Base-by-base conservation (phyloP, 1,140 invertebrate genomes). In the Lepidurus apus region DNA sequence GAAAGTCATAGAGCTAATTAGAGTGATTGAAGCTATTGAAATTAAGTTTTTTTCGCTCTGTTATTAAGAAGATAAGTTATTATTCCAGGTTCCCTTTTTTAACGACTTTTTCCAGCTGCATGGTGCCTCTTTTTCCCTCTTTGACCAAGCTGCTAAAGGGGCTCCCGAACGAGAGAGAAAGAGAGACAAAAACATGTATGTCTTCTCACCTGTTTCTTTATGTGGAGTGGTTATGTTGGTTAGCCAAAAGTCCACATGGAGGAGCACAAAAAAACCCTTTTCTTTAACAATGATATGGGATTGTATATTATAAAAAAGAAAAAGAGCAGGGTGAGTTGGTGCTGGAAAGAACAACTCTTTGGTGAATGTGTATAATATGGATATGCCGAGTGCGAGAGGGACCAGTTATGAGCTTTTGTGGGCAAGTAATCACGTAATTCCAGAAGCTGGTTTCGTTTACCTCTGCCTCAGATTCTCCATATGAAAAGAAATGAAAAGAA, bases 281-380 rank as follows among this genome's bases (percentile, higher is more conserved):
- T 21, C 21, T 21, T 65, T 65, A 65, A 65, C 17, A n/a, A 65
- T 65, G 53, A 21, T 65, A 65, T 65, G 53, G 53, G 53, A 7
- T 65, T 65, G 53, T 65, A 65, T 3, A 34, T 34, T 34, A 3
- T 34, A 34, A 34, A 34, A 34, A 34, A 34, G 34, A 34, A 34
- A 34, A 21, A 7, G 21, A 65, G 53, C 53, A 17, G 53, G 21
- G 53, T 21, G 53, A 65, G 53, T 65, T 65, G 53, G 53, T n/a
- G 17, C 6, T 21, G 17, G 17, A 21, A 65, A 65, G 53, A 65
- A 21, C 17, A 65, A 65, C 53, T 65, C 34, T 34, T 21, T 13
- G 17, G n/a, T 65, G 53, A 65, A 65, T 65, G 53, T 65, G 53
- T 65, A 65, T 65, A 65, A 65, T 65, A 65, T 65, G 53, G 53